These are phyloP conservation scores for Pseudobourletiella spinata DNA, from an alignment of 1,140 invertebrate genomes.

Conservation along the genomic window DNA sequence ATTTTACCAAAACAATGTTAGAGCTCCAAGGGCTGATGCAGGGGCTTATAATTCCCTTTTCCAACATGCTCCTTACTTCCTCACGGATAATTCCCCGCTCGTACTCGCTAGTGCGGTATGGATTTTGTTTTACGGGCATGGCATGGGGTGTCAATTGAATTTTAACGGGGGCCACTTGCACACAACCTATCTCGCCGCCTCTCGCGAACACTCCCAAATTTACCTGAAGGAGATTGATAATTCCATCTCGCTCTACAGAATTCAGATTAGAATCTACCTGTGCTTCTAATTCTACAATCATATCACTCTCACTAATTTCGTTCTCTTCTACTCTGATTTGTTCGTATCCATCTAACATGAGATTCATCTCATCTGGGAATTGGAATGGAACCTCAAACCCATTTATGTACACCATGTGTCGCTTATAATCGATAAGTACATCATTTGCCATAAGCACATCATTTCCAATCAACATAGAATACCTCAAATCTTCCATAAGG, in stretches of 20 bases:
- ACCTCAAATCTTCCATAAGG: neutral
- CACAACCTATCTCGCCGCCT: neutral
- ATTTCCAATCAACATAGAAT: neutral
- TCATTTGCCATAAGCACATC: neutral
- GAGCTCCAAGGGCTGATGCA: neutral
- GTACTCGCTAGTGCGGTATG: neutral
- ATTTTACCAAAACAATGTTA: neutral
- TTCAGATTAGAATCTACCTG: no score
- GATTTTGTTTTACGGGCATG: constrained; percentile 1
- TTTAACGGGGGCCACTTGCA: neutral
- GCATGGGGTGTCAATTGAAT: neutral
- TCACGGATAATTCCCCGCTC: neutral
- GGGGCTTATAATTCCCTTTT: neutral
- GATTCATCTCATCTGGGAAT: neutral
- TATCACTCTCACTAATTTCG: no score
- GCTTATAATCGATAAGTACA: neutral
- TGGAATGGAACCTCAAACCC: neutral
- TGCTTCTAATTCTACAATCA: neutral
- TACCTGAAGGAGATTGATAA: no score
- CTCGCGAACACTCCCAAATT: no score
- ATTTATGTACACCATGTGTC: neutral
- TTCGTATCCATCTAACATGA: neutral
- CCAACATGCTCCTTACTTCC: neutral
- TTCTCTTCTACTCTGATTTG: no score
- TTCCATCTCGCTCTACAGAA: no score